A percentile compares a stretch with the other conserved stretches of the same genome.
These are phyloP conservation scores for Ephydatia muelleri DNA, from an alignment of 37 sponge, comb jelly and placozoan genomes.

Conservation along the genomic window DNA sequence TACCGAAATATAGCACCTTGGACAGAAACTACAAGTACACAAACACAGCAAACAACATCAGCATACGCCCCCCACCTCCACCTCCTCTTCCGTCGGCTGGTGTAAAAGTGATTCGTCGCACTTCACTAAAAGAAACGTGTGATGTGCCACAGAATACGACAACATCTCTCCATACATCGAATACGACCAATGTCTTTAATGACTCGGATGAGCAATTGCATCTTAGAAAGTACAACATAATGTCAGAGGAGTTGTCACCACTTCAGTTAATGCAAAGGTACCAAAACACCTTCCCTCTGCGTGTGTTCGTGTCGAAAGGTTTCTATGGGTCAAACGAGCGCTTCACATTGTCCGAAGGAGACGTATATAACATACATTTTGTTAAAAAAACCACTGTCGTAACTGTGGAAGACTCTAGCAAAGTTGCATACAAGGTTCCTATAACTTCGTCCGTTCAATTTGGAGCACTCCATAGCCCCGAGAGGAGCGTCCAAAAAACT, in stretches of 20 bases:
- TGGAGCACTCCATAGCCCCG: slow-evolving; percentile 47
- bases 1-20: no score
- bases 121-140: no score
- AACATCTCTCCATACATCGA: no score
- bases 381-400: slow-evolving; percentile 48
- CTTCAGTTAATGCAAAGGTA: slow-evolving; percentile 9
- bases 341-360: slow-evolving; percentile 54
- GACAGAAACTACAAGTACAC: no score
- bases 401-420: slow-evolving; percentile 21
- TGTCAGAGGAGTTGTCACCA: slow-evolving; percentile 16
- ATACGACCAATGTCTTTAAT: no score
- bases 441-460: slow-evolving; percentile 44
- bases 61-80: no score
- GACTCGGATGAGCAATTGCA: no score
- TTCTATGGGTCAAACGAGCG: slow-evolving; percentile 47
- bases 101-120: no score
- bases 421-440: slow-evolving; percentile 22
- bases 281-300: slow-evolving; percentile 22
- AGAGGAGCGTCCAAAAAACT: slow-evolving; percentile 21
- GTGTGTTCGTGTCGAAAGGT: slow-evolving; percentile 40
- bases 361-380: slow-evolving; percentile 57
- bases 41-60: no score
- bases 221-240: no score
- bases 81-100: no score
- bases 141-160: no score